Base-by-base conservation (phyloP, 2,888 invertebrate genomes). In the Papilio gigon region DNA sequence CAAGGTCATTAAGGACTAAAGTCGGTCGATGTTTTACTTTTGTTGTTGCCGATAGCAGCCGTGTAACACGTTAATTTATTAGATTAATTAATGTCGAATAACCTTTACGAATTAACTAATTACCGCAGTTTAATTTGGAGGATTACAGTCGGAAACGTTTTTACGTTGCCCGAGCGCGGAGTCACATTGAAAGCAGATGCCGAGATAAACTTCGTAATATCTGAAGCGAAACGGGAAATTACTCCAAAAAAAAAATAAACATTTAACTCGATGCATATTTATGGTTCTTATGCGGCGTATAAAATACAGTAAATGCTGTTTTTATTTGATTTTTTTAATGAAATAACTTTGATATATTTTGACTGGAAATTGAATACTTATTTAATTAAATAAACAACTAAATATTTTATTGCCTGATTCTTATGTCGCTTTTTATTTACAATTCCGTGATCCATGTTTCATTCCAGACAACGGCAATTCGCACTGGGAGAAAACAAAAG, bases 31-130 rank as follows among this genome's bases (percentile, higher is more conserved):
- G 27, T 42, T 17, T 58, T 22, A 22, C 58, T 58, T 42, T 22
- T 33, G 60, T 50, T 27, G 17, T 35, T 30, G 33, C 20, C 33
- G 27, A 59, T 44, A 25, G 22, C 58, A 33, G 61, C 40, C 20
- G 42, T 25, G 44, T 17, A 40, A 70, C 69, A 66, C 58, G 72
- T 72, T 73, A 76, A 79, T 77, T 76, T 77, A 77, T 77, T 71
- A 70, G 72, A 68, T 71, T 80, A 79, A 80, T 80, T 79, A 79
- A 74, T 76, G 66, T 70, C 65, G 75, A 75, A 77, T 76, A 73
- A 73, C 64, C 71, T 69, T 65, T 42, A 33, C 65, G 40, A 40
- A 53, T 59, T 50, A 33, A 68, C 68, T 74, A 75, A 77, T 76
- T 76, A 74, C 72, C 67, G 12, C 50, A 73, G 66, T 71, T 73